Evolutionary conservation across 2,113 vertebrate genomes (phyloP), one percentile per base, ranked within the genome.

Genomic region (Cyprinodon variegatus): DNA sequence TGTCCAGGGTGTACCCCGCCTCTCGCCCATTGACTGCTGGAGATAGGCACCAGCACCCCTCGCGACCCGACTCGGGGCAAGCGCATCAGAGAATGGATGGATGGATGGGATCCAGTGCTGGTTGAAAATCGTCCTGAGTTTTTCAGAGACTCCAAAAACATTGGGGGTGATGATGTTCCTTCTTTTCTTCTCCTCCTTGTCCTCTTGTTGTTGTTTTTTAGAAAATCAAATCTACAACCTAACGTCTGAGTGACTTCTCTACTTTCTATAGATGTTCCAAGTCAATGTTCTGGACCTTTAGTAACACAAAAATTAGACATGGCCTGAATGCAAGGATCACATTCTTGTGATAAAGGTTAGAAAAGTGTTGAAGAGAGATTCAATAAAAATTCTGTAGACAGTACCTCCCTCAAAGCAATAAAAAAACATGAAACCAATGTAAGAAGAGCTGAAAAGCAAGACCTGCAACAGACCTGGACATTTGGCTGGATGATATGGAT

Each of bases 401-500:
- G 50, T 15, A 6, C 20, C 50, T 20, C 50, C 29, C 17, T 7
- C 50, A 53, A 53, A 53, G 50, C 50, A 53, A 17, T 17, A 17
- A 17, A 17, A 17, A 6, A 2, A 53, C 29, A 59, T 0, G 41
- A 61, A 22, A 61, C n/a, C n/a, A 72, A 5, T 20, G 20, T 12
- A 74, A 80, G 81, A 29, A 4, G 38, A 63, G 65, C 29, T 29
- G 45, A 20, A 40, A n/a, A 68, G 73, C 53, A 50, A 0, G 15
- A 61, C 41, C 12, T 38, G 13, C 11, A 38, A 20, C 48, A 5
- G 57, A 70, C 53, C 45, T 66, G 29, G 20, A 70, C 20, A 43
- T 82, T 68, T 36, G 63, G 64, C 41, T n/a, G n/a, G 76, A 46
- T 5, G 40, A 81, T 50, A 36, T 29, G 73, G 84, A 78, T 84